These are phyloP conservation scores for Leptobrachium leishanense DNA, from an alignment of 2,113 vertebrate genomes.

Conservation along the genomic window DNA sequence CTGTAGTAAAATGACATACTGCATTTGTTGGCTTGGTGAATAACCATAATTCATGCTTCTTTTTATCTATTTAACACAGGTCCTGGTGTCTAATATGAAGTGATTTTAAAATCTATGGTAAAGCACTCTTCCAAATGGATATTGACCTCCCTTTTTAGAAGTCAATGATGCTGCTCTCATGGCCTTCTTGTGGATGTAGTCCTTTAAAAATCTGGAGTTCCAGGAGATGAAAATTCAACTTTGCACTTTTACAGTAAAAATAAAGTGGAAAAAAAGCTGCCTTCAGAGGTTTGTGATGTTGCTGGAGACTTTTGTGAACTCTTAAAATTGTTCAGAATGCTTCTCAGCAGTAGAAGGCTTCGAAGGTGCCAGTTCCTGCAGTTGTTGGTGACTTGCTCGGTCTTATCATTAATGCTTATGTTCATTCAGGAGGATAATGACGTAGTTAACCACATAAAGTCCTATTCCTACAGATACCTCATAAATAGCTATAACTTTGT, in stretches of 20 bases:
- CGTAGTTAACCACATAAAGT: constrained; percentile 81
- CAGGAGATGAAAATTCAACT: neutral
- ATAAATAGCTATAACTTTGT: constrained; percentile 86
- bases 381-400: constrained; percentile 74
- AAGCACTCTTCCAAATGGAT: neutral
- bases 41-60: neutral
- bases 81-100: neutral
- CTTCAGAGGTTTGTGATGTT: too few relatives aligned
- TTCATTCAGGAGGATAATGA: constrained; percentile 77
- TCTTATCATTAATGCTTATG: constrained; percentile 78
- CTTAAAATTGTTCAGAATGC: constrained; percentile 71
- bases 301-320: neutral
- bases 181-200: neutral
- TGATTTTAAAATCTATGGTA: neutral
- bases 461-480: constrained; percentile 87
- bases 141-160: neutral
- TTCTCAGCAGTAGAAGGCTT: constrained; percentile 75
- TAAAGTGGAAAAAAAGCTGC: too few relatives aligned
- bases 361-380: constrained; percentile 79
- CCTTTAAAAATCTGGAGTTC: neutral
- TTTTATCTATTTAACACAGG: neutral
- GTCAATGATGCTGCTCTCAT: neutral
- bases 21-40: too few relatives aligned
- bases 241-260: neutral
- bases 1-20: too few relatives aligned